phyloP scores from a whole-genome alignment of 2,113 vertebrate species.

The Stomatorhinus ivindoensis region DNA sequence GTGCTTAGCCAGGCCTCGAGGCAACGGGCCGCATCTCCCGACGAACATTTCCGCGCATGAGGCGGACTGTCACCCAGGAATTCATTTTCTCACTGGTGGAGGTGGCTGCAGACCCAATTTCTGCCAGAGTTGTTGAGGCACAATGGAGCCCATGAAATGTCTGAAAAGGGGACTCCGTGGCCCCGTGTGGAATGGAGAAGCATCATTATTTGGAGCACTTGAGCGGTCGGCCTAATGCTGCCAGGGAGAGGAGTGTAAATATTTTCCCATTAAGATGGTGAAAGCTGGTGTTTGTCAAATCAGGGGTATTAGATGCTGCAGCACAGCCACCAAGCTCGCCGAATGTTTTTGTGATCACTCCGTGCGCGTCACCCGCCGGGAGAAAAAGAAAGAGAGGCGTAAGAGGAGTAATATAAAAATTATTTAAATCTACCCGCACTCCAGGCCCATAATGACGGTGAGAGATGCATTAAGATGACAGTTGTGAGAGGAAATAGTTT shows the following conservation, averaged over 20 bases:
- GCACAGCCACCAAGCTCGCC: constrained; percentile 37
- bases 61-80: constrained; percentile 28
- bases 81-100: constrained; percentile 35
- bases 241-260: constrained; percentile 51
- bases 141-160: constrained; percentile 34
- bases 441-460: constrained; percentile 3
- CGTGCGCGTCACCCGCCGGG: constrained; percentile 23
- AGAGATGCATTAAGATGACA: constrained; percentile 23
- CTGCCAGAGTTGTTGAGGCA: constrained; percentile 39
- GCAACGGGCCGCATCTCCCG: constrained; percentile 32
- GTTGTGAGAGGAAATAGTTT: constrained; percentile 36
- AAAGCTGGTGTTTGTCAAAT: constrained; percentile 56
- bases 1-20: constrained; percentile 28
- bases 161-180: constrained; percentile 35
- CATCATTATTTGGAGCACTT: constrained; percentile 61
- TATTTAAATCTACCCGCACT: constrained; percentile 24
- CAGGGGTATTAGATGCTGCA: constrained; percentile 55
- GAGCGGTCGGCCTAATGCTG: constrained; percentile 49
- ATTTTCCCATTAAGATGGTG: constrained; percentile 53
- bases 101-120: constrained; percentile 36
- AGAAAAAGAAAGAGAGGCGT: not conserved
- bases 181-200: constrained; percentile 41
- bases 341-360: constrained; percentile 41
- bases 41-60: constrained; percentile 33
- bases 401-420: constrained; percentile 8